These are phyloP conservation scores for Eulemur macaco DNA, from an alignment of 2,113 vertebrate genomes.

Conservation along the genomic window DNA sequence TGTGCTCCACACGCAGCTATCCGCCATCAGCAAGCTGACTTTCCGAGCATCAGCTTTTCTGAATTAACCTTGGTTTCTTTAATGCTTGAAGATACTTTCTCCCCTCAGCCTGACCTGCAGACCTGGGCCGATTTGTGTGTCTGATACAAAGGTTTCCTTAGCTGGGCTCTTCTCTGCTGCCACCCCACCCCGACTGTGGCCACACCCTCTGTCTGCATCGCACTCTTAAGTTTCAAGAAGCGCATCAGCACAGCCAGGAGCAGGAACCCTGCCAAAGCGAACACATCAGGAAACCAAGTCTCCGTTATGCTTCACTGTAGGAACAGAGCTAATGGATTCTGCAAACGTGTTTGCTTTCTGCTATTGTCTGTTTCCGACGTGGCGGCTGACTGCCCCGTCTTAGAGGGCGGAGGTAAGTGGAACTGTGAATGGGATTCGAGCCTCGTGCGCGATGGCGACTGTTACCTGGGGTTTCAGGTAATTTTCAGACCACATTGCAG, in stretches of 20 bases:
- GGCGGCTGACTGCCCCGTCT: slow-evolving; percentile 18
- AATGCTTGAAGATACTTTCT: not conserved
- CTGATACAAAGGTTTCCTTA: not conserved
- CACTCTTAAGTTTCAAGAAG: slow-evolving; percentile 5
- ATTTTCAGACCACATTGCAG: not conserved
- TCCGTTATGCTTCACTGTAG: not conserved
- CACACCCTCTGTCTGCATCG: not conserved
- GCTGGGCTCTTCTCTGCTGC: not conserved
- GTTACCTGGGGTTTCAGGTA: not conserved
- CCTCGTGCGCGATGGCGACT: rapidly evolving
- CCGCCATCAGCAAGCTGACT: not conserved
- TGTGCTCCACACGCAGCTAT: too few relatives aligned
- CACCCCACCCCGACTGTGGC: not conserved
- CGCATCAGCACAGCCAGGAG: not conserved
- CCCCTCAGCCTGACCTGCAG: not conserved
- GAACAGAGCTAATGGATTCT: not conserved
- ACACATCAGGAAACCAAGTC: not conserved
- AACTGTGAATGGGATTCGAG: not conserved
- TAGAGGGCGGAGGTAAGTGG: not conserved
- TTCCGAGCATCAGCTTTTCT: not conserved
- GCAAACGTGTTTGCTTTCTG: not conserved
- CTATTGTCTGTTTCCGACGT: not conserved
- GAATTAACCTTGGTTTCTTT: not conserved
- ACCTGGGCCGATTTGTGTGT: not conserved
- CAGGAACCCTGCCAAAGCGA: slow-evolving; percentile 23